Conservation (phyloP, 2,113 vertebrate species). For the Carassius auratus region DNA sequence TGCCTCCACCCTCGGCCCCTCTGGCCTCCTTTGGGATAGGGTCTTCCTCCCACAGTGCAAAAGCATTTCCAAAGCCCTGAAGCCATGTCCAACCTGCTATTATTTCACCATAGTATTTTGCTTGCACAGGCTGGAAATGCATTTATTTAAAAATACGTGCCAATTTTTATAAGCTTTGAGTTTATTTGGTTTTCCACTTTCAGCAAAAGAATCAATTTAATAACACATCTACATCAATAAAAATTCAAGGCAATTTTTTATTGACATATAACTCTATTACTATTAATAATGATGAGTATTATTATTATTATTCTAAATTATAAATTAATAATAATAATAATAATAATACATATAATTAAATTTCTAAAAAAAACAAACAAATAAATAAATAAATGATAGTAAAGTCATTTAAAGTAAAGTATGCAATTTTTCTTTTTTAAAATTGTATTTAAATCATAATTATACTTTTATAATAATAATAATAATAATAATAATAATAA, state of each 20-base stretch:
- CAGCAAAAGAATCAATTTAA: not conserved
- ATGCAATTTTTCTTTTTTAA: too few species aligned
- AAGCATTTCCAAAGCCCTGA: not conserved
- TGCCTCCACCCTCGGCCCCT: not conserved
- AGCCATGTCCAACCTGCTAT: not conserved
- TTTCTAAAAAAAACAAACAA: not conserved
- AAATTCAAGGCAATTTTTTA: too few species aligned
- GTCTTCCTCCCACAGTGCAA: slow-evolving; percentile 8
- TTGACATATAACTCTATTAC: too few species aligned
- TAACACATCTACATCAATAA: not conserved
- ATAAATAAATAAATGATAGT: not conserved
- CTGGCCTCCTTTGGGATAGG: not conserved
- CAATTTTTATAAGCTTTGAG: not conserved
- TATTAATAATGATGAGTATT: not conserved
- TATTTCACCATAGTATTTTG: not conserved
- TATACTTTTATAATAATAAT: too few species aligned
- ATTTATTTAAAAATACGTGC: not conserved
- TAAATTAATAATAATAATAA: too few species aligned
- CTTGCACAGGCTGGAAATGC: not conserved
- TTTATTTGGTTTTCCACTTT: not conserved
- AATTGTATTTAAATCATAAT: too few species aligned
- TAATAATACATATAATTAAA: too few species aligned
- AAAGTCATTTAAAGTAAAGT: too few species aligned
- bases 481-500: too few species aligned
- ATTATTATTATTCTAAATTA: not conserved